These are phyloP conservation scores for Athalia cordata DNA, from an alignment of 2,888 invertebrate species.

Conservation along the genomic window DNA sequence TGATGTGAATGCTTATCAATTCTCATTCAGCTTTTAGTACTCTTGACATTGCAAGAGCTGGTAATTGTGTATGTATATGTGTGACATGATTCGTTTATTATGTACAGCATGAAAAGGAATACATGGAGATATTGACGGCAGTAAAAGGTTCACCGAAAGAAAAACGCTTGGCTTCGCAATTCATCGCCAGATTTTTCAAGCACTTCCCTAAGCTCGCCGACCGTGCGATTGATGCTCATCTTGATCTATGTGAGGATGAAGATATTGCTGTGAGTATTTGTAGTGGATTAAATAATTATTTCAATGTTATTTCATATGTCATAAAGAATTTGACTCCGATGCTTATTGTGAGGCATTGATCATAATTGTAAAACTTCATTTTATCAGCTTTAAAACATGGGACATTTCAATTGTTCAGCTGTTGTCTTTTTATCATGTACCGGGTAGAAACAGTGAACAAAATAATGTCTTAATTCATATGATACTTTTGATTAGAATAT, in stretches of 20 bases:
- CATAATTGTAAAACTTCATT: background rate
- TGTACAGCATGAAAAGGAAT: conserved; percentile 90
- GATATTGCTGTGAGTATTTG: conserved; percentile 86
- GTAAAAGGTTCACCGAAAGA: conserved; percentile 93
- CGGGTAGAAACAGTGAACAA: too few species aligned
- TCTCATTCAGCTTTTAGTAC: too few species aligned
- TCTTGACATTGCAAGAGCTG: too few species aligned
- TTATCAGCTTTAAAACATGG: too few species aligned
- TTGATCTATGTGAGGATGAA: conserved; percentile 97
- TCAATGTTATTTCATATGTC: background rate
- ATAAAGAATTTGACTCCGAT: background rate
- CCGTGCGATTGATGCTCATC: conserved; percentile 91
- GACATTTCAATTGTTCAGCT: too few species aligned
- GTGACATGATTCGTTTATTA: conserved; percentile 25
- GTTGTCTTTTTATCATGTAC: too few species aligned
- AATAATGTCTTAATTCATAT: too few species aligned
- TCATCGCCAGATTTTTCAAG: conserved; percentile 95
- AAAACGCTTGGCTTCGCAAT: conserved; percentile 95
- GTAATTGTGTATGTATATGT: too few species aligned
- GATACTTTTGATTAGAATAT: too few species aligned
- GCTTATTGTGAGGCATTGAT: background rate
- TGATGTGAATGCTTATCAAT: too few species aligned
- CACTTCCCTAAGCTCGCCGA: conserved; percentile 91
- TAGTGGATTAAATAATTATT: conserved; percentile 9
- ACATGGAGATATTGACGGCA: conserved; percentile 89